Conservation (phyloP, 1,140 invertebrate genomes). For the Lutraria rhynchaena region DNA sequence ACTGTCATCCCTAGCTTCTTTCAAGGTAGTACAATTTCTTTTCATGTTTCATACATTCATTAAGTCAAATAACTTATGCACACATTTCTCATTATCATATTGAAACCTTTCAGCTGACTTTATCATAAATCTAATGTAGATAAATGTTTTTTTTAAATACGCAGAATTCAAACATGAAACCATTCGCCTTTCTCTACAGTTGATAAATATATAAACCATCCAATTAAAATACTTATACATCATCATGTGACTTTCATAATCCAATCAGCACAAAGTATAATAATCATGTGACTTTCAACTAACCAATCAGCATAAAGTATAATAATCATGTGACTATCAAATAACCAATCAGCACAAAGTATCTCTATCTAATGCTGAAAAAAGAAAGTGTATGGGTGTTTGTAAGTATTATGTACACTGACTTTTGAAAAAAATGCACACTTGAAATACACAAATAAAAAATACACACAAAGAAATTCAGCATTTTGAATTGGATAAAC, state of each 20-base stretch:
- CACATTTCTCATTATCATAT: no score
- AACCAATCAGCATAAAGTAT: slow-evolving; percentile 10
- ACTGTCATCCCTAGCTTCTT: no score
- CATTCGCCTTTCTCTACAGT: not conserved
- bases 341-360: slow-evolving; percentile 8
- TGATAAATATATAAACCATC: no score
- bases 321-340: not conserved
- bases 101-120: no score
- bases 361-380: not conserved
- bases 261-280: slow-evolving; percentile 14
- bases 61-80: no score
- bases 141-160: no score
- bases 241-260: slow-evolving; percentile 1
- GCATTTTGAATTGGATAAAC: no score
- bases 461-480: not conserved
- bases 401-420: not conserved
- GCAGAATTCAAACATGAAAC: not conserved
- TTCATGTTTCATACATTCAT: no score
- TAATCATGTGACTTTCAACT: slow-evolving; percentile 9
- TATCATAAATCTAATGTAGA: no score
- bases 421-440: not conserved
- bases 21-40: no score
- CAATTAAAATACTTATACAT: not conserved
- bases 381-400: not conserved
- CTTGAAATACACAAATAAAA: not conserved